phyloP scores from a whole-genome alignment of 1,140 invertebrate species.

The Pseudomyrmex concolor region DNA sequence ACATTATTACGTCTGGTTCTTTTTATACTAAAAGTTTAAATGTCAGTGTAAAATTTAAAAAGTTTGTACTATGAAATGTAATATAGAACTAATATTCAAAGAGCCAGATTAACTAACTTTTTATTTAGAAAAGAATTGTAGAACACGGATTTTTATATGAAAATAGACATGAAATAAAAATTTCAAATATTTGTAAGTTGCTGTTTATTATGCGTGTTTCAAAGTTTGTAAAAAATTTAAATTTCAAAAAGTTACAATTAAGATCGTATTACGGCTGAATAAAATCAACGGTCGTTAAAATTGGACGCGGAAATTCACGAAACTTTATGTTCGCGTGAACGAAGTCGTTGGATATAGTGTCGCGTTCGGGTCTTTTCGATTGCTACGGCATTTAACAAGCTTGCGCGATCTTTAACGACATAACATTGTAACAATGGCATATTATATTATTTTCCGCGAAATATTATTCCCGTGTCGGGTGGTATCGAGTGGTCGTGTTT shows the following conservation, averaged over 20 bases:
- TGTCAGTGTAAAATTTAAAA: conserved; percentile 19
- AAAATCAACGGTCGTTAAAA: conserved; percentile 4
- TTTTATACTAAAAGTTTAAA: conserved; percentile 3
- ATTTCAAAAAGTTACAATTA: not conserved
- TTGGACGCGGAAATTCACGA: not conserved
- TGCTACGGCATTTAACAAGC: conserved; percentile 33
- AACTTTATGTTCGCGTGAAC: conserved; percentile 55
- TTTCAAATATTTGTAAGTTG: not conserved
- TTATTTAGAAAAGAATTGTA: not conserved
- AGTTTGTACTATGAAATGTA: conserved; percentile 6
- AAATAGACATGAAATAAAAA: conserved; percentile 13
- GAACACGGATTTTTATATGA: not conserved
- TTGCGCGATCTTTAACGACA: conserved; percentile 48
- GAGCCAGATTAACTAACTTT: not conserved
- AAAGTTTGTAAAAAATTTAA: no score
- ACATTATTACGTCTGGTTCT: not conserved
- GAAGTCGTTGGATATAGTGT: conserved; percentile 43
- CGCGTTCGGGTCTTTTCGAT: conserved; percentile 9
- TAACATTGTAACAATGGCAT: conserved; percentile 26
- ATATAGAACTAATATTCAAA: not conserved
- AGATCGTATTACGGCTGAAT: not conserved
- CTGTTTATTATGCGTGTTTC: not conserved
- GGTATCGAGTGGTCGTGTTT: conserved; percentile 43
- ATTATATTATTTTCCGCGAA: conserved; percentile 57
- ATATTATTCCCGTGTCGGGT: conserved; percentile 40